Conservation (phyloP, 2,888 invertebrate species). For the Zelleria hepariella region DNA sequence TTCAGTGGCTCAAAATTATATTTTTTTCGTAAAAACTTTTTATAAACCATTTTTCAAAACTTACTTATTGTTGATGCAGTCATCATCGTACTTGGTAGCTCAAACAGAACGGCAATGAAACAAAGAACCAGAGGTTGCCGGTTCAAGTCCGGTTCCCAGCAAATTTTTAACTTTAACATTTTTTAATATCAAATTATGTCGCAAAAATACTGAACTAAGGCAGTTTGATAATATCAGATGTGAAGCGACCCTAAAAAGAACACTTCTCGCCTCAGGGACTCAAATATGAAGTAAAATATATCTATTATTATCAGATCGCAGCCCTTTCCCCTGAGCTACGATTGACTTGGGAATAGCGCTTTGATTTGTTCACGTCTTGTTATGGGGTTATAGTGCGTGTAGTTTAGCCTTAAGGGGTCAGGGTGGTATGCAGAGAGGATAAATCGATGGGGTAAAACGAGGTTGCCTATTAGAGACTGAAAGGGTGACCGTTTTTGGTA, state of each 20-base stretch:
- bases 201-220: no score
- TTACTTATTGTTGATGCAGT: no score
- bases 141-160: no score
- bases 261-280: not conserved
- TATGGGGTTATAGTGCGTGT: conserved; percentile 1
- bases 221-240: no score
- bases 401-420: not conserved
- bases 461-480: not conserved
- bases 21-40: no score
- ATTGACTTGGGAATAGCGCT: conserved; percentile 52
- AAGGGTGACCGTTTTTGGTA: no score
- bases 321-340: conserved; percentile 43
- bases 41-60: not conserved
- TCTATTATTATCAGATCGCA: conserved; percentile 7
- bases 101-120: no score
- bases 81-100: no score
- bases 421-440: not conserved
- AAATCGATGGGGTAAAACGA: not conserved
- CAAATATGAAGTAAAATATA: not conserved
- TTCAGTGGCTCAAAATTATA: no score
- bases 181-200: no score
- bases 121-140: no score
- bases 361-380: conserved; percentile 41
- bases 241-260: not conserved
- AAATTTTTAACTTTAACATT: no score